Evolutionary conservation across 2,888 invertebrate genomes (phyloP), one percentile per base, ranked within the genome.

Genomic region (Ennomos fuscantarius): DNA sequence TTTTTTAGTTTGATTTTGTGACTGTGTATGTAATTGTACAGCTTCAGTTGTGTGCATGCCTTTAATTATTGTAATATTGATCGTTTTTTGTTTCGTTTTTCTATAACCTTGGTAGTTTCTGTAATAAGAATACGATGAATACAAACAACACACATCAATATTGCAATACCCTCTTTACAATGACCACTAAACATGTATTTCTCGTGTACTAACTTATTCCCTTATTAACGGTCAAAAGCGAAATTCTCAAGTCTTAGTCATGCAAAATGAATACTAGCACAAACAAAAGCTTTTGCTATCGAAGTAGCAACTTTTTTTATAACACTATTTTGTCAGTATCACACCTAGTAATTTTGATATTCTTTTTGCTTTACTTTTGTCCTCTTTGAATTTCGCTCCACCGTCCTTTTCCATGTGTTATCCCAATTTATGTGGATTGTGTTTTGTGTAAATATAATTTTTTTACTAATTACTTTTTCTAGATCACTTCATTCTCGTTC

Each of bases 401-500:
- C 40, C 47, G 37, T 45, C 11, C 8, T 46, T 34, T 37, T 9
- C 33, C 32, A 9, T 8, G 41, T 46, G 36, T 51, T 54, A 37
- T 53, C 46, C 63, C 57, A 54, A 24, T 72, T 45, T 70, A 65
- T 83, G 86, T 87, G 87, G 86, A 77, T 81, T 86, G 87, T 88
- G 88, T 88, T 81, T 74, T 88, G 86, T 87, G 86, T 86, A 79
- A 63, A 78, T 80, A 75, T 55, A 79, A 74, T 55, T 60, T 58
- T 66, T 37, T 51, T 15, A 60, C 61, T 68, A 59, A 69, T 63
- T 60, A 52, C 54, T 24, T 52, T 54, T 53, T 33, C n/a, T 45
- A 46, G 62, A 62, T 65, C 69, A 51, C 61, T 53, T 62, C 67
- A 73, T 71, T 62, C 51, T 60, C 58, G 35, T 63, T 70, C 72